Evolutionary conservation across 2,113 vertebrate genomes (phyloP).

Genomic region (Neodon shergylaensis): DNA sequence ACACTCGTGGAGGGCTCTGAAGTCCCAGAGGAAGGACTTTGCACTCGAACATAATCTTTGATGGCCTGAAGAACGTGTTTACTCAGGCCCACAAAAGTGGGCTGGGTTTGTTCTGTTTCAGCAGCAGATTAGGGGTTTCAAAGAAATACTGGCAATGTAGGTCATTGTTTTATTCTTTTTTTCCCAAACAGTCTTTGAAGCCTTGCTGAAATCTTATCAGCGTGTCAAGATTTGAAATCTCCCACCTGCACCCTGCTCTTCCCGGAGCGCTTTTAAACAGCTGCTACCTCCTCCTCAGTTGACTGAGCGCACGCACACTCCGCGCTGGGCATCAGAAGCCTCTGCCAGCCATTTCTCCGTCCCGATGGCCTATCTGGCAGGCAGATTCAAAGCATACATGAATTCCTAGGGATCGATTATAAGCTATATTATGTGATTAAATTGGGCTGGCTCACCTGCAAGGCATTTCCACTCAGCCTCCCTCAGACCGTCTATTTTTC

Average conservation of each 20-base stretch:
- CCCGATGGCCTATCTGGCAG: constrained; percentile 76
- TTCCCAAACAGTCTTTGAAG: constrained; percentile 69
- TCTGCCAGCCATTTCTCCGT: constrained; percentile 80
- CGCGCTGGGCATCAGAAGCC: constrained; percentile 73
- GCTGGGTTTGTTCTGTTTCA: constrained; percentile 72
- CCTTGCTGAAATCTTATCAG: constrained; percentile 76
- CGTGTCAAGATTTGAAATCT: constrained; percentile 77
- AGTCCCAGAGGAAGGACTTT: constrained; percentile 72
- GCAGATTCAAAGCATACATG: constrained; percentile 81
- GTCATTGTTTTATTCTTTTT: constrained; percentile 22
- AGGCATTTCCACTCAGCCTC: constrained; percentile 73
- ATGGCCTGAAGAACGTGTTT: constrained; percentile 80
- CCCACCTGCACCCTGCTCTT: constrained; percentile 77
- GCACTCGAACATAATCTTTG: constrained; percentile 68
- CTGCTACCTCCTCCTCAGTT: constrained; percentile 58
- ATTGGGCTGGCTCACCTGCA: constrained; percentile 80
- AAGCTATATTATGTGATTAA: constrained; percentile 78
- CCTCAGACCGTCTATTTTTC: constrained; percentile 77
- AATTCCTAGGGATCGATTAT: constrained; percentile 84
- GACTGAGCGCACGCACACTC: constrained; percentile 69
- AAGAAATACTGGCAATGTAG: constrained; percentile 72
- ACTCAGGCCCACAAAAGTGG: constrained; percentile 78
- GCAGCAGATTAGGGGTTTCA: constrained; percentile 80
- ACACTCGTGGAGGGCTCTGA: constrained; percentile 71
- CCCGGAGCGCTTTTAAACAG: constrained; percentile 68